These are phyloP conservation scores for Puffinus mauretanicus DNA, from an alignment of 2,113 vertebrate species.

Conservation along the genomic window DNA sequence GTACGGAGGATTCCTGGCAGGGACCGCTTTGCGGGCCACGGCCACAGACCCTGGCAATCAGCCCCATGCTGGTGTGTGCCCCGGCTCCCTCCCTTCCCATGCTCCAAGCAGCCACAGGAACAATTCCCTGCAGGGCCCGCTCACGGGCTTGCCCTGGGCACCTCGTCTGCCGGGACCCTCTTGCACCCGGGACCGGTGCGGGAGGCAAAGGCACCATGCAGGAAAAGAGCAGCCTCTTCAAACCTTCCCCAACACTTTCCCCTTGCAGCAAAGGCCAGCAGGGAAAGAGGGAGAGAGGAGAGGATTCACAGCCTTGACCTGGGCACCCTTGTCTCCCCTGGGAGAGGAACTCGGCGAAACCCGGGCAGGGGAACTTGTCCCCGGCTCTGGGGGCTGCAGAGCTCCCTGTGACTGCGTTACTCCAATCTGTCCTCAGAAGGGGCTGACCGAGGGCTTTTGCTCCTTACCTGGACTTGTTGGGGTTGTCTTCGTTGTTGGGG, in stretches of 20 bases:
- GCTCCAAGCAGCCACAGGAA: neutral
- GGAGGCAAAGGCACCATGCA: too few relatives aligned
- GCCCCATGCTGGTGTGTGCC: too few relatives aligned
- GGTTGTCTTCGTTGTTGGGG: accelerated
- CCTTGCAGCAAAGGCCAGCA: neutral
- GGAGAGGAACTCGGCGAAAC: too few relatives aligned
- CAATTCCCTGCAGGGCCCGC: accelerated
- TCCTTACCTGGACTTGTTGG: neutral
- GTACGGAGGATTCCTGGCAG: too few relatives aligned
- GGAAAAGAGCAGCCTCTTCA: neutral
- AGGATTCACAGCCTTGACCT: too few relatives aligned
- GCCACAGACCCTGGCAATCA: too few relatives aligned
- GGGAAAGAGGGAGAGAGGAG: too few relatives aligned
- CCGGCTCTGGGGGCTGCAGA: too few relatives aligned
- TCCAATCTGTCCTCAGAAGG: neutral
- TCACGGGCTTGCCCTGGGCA: accelerated
- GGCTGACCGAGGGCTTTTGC: too few relatives aligned
- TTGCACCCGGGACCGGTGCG: accelerated
- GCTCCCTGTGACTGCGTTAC: neutral
- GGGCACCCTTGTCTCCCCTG: too few relatives aligned
- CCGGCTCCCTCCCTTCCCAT: accelerated
- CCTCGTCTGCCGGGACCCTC: accelerated
- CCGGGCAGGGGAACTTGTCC: neutral
- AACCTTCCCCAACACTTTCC: accelerated
- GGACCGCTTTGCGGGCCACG: too few relatives aligned